A percentile compares a stretch with the other conserved stretches of the same genome.
These are phyloP conservation scores for Drosophila melanica DNA, from an alignment of 1,140 invertebrate species.

Conservation along the genomic window DNA sequence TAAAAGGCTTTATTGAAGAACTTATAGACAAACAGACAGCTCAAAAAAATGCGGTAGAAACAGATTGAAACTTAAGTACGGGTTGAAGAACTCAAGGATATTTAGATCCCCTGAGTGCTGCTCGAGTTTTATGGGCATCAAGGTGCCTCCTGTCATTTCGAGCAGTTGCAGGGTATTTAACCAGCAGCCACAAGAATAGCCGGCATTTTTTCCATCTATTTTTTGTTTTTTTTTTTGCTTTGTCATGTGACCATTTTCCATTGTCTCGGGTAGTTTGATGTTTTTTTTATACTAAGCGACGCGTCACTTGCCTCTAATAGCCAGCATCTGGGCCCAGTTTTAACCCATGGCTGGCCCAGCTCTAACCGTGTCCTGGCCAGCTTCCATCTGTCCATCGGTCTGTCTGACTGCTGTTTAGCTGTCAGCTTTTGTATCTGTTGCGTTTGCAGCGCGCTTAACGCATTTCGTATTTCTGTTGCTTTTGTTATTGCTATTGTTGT, in stretches of 20 bases:
- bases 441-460: conserved; percentile 43
- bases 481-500: background rate
- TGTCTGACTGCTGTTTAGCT: conserved; percentile 12
- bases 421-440: conserved; percentile 47
- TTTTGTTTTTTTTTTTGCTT: conserved; percentile 14
- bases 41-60: too few relatives aligned
- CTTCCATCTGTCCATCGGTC: conserved; percentile 4
- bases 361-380: conserved; percentile 9
- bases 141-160: too few relatives aligned
- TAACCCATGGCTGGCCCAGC: background rate
- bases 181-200: background rate
- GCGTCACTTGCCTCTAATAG: conserved; percentile 40
- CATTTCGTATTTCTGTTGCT: conserved; percentile 2
- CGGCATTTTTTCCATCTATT: background rate
- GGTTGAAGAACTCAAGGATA: too few relatives aligned
- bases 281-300: conserved; percentile 7
- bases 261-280: conserved; percentile 30
- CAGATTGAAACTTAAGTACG: too few relatives aligned
- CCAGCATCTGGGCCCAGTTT: conserved; percentile 2
- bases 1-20: too few relatives aligned
- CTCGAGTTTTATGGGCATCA: too few relatives aligned
- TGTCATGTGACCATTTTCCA: background rate
- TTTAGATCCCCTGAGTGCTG: too few relatives aligned
- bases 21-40: too few relatives aligned
- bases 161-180: too few relatives aligned